Evolutionary conservation across 2,113 vertebrate species (phyloP).

Genomic region (Aramus guarauna): DNA sequence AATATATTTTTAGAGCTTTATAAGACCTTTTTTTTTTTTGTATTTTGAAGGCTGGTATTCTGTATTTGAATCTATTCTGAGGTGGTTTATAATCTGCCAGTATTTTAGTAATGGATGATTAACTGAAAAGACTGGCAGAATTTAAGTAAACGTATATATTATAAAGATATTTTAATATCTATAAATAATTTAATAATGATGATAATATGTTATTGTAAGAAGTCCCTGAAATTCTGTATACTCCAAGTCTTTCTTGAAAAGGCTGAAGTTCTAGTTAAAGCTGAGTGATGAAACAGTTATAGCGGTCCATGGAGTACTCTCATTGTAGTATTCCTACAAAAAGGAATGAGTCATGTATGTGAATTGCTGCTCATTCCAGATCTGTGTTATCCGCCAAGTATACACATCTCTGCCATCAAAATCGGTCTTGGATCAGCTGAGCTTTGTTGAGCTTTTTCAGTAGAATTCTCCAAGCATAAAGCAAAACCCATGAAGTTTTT

Average conservation of each 20-base stretch:
- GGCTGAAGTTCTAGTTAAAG: background rate
- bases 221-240: background rate
- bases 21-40: background rate
- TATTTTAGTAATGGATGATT: background rate
- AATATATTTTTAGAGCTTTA: background rate
- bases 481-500: background rate
- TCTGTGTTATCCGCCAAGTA: background rate
- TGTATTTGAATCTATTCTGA: background rate
- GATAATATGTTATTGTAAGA: background rate
- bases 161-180: background rate
- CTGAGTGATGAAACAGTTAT: background rate
- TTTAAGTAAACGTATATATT: background rate
- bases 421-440: background rate
- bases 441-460: background rate
- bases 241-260: background rate
- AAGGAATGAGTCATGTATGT: fast-evolving
- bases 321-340: background rate
- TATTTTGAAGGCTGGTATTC: background rate
- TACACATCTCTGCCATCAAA: background rate
- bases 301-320: background rate
- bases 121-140: background rate
- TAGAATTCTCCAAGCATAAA: background rate
- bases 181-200: background rate
- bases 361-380: background rate
- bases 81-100: background rate